These are phyloP conservation scores for Asbolus verrucosus DNA, from an alignment of 1,140 invertebrate species.

Conservation along the genomic window DNA sequence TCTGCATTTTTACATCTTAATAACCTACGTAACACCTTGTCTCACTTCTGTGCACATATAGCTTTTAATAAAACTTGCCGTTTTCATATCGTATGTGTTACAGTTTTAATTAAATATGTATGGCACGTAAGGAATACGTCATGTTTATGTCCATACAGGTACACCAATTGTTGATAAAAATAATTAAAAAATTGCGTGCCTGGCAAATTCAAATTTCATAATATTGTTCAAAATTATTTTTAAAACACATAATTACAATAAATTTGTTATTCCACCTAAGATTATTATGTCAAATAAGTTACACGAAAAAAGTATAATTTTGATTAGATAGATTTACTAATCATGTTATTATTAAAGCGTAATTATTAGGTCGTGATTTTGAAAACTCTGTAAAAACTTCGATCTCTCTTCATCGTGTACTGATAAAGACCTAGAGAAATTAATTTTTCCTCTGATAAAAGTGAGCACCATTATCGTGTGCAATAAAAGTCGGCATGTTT, in stretches of 20 bases:
- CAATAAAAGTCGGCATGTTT: slow-evolving; percentile 35
- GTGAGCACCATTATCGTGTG: slow-evolving; percentile 15
- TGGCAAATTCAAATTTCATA: not conserved
- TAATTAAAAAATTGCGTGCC: not conserved
- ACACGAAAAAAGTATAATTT: not conserved
- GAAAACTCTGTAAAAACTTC: not conserved
- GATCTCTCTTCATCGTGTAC: slow-evolving; percentile 1
- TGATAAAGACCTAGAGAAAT: not conserved
- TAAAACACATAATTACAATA: not conserved
- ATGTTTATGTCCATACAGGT: too few species aligned
- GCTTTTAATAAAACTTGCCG: too few species aligned
- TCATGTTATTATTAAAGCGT: not conserved
- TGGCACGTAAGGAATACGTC: too few species aligned
- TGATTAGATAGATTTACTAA: not conserved
- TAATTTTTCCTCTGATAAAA: slow-evolving; percentile 4
- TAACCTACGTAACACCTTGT: too few species aligned
- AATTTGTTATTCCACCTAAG: not conserved
- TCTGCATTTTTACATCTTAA: too few species aligned
- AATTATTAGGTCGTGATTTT: slow-evolving; percentile 6
- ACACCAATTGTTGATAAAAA: too few species aligned
- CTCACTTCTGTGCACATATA: too few species aligned
- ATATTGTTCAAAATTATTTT: not conserved
- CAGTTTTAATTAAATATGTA: too few species aligned
- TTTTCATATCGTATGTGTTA: too few species aligned
- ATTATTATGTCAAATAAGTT: slow-evolving; percentile 8